phyloP scores from a whole-genome alignment of 2,888 invertebrate genomes.

The Onthophagus sagittarius region DNA sequence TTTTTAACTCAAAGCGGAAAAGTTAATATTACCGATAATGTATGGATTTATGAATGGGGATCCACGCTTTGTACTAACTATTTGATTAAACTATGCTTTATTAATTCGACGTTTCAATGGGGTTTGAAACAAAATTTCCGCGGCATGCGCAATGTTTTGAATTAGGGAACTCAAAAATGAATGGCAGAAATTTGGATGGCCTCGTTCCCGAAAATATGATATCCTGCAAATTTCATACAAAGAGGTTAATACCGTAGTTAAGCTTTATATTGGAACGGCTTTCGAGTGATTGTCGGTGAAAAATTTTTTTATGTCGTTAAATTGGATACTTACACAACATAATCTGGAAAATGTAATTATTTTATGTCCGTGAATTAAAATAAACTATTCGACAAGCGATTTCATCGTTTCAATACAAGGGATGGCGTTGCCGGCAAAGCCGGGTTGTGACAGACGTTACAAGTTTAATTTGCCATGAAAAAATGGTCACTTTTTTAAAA shows the following conservation, averaged over 20 bases:
- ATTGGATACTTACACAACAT: not conserved
- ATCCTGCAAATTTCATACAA: not conserved
- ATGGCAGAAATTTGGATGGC: not conserved
- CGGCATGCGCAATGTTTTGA: not conserved
- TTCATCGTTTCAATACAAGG: not conserved
- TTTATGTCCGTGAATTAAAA: not conserved
- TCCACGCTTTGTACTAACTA: not conserved
- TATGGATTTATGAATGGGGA: not conserved
- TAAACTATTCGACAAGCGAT: not conserved
- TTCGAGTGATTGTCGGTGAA: not conserved
- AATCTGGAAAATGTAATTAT: not conserved
- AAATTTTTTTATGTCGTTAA: not conserved
- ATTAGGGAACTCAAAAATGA: not conserved
- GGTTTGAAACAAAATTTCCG: not conserved
- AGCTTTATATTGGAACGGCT: not conserved
- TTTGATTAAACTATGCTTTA: not conserved
- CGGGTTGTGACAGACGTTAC: not conserved
- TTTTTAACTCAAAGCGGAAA: no score
- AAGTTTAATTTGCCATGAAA: not conserved
- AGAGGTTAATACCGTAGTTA: not conserved
- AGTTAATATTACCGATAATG: not conserved
- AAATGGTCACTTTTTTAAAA: not conserved
- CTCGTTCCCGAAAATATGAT: not conserved
- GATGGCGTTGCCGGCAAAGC: not conserved
- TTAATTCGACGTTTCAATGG: not conserved